Conservation (phyloP, 2,888 invertebrate species). For the Stenichneumon culpator region DNA sequence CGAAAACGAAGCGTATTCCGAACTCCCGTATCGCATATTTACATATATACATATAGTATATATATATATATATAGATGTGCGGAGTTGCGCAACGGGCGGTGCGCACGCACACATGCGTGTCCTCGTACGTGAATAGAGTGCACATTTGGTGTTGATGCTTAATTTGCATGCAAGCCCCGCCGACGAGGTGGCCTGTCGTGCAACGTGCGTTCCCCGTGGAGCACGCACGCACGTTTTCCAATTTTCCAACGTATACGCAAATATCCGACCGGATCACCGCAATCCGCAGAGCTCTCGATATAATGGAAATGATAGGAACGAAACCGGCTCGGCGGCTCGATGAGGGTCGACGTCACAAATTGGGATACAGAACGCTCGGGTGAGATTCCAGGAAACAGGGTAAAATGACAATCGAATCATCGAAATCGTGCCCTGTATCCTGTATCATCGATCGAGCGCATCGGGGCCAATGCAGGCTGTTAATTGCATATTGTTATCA, state of each 20-base stretch:
- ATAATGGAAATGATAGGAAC: constrained; percentile 41
- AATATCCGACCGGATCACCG: constrained; percentile 25
- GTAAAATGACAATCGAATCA: constrained; percentile 14
- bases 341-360: constrained; percentile 19
- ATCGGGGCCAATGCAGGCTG: not conserved
- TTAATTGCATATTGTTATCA: not conserved
- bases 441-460: constrained; percentile 1
- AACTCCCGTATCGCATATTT: constrained; percentile 5
- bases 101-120: not conserved
- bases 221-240: constrained; percentile 15
- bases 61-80: not conserved
- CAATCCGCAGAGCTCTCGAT: constrained; percentile 46
- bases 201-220: constrained; percentile 23
- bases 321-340: not conserved
- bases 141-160: not conserved
- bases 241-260: constrained; percentile 3
- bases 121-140: not conserved
- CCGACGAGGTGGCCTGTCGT: not conserved
- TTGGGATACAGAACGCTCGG: not conserved
- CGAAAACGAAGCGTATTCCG: constrained; percentile 8
- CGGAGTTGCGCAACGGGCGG: not conserved
- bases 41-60: no score
- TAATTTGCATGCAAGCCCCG: not conserved
- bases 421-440: constrained; percentile 9
- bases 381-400: not conserved